These are phyloP conservation scores for Sphaeramia orbicularis DNA, from an alignment of 2,797 vertebrate genomes.

Conservation along the genomic window DNA sequence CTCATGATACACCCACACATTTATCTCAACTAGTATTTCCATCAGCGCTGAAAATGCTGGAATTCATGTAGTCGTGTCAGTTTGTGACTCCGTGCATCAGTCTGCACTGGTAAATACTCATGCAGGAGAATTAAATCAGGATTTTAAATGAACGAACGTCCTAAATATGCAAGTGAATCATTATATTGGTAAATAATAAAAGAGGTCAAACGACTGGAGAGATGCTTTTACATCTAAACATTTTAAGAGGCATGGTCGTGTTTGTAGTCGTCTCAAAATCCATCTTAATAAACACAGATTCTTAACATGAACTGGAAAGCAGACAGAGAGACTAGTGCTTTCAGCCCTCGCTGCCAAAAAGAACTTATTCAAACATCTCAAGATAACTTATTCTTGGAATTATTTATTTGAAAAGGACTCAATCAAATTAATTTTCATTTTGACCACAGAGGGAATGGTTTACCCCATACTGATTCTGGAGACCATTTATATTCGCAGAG, in stretches of 20 bases:
- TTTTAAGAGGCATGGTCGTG: conserved; percentile 2
- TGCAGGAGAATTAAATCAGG: conserved; percentile 9
- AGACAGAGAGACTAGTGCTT: conserved; percentile 5
- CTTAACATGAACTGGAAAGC: conserved; percentile 19
- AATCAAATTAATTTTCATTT: conserved; percentile 68
- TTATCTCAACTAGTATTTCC: conserved; percentile 38
- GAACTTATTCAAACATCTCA: conserved; percentile 46
- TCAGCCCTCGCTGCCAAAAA: conserved; percentile 15
- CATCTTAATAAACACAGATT: conserved; percentile 6
- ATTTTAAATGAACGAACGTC: conserved; percentile 2
- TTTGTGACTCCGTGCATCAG: conserved; percentile 33
- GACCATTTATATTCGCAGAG: conserved; percentile 63
- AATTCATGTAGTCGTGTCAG: conserved; percentile 36
- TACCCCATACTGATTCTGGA: conserved; percentile 56
- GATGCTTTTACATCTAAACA: not conserved
- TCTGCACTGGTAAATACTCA: conserved; percentile 25
- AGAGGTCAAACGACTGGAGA: conserved; percentile 7
- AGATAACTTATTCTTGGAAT: conserved; percentile 62
- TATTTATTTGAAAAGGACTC: conserved; percentile 66
- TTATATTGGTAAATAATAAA: not conserved
- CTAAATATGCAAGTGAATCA: not conserved
- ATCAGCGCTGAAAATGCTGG: conserved; percentile 48
- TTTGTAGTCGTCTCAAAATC: conserved; percentile 20
- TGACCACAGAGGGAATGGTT: conserved; percentile 59
- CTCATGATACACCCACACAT: conserved; percentile 47